phyloP scores from a whole-genome alignment of 2,888 invertebrate species.

The Rotaria macrura region DNA sequence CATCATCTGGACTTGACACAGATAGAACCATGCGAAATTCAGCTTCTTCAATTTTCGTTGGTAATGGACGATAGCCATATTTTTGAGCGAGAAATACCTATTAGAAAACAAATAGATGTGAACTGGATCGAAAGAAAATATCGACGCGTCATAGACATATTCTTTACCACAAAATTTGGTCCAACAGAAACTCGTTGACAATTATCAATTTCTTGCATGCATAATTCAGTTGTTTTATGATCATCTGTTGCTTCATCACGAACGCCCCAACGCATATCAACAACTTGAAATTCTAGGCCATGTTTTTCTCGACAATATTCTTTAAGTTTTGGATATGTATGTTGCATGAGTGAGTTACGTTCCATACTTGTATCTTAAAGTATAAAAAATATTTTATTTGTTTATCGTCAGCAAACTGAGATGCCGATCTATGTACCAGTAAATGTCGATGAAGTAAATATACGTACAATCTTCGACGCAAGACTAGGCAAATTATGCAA shows the following conservation, averaged over 20 bases:
- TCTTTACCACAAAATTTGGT: constrained; percentile 70
- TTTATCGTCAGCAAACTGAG: neutral
- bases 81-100: constrained; percentile 88
- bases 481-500: constrained; percentile 74
- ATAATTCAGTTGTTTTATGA: constrained; percentile 95
- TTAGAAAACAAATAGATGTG: no score
- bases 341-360: constrained; percentile 89
- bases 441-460: constrained; percentile 94
- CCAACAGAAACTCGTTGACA: constrained; percentile 93
- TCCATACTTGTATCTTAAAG: constrained; percentile 83
- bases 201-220: constrained; percentile 93
- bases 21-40: constrained; percentile 44
- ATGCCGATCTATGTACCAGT: constrained; percentile 62
- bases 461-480: constrained; percentile 91
- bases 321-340: constrained; percentile 88
- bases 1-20: constrained; percentile 26
- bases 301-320: constrained; percentile 93
- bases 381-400: neutral
- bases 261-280: constrained; percentile 97
- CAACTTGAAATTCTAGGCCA: constrained; percentile 94
- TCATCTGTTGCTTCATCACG: constrained; percentile 95
- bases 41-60: constrained; percentile 80
- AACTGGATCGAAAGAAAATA: no score
- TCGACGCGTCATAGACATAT: no score
- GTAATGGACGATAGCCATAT: constrained; percentile 92